These are phyloP conservation scores for Salticus scenicus DNA, from an alignment of 2,888 invertebrate species.

Conservation along the genomic window DNA sequence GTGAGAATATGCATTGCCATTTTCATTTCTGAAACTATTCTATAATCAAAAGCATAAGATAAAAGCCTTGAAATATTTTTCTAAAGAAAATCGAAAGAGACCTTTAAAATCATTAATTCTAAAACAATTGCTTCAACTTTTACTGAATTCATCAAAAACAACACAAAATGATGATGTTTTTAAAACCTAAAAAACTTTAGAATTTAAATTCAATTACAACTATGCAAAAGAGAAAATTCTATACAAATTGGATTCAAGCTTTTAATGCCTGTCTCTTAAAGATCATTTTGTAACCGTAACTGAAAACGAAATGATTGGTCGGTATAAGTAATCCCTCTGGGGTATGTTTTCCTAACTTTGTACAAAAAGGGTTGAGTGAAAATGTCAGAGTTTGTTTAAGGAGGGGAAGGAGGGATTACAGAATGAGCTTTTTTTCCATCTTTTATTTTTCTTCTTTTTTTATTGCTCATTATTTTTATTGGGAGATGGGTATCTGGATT, in stretches of 20 bases:
- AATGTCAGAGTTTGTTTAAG: slow-evolving; percentile 68
- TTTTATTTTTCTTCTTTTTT: slow-evolving; percentile 16
- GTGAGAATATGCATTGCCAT: too few species aligned
- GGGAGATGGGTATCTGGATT: slow-evolving; percentile 30
- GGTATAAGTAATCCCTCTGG: slow-evolving; percentile 17
- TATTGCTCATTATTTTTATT: slow-evolving; percentile 38
- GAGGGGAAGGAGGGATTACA: slow-evolving; percentile 6
- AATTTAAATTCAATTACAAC: slow-evolving; percentile 15
- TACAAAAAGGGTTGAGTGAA: slow-evolving; percentile 59
- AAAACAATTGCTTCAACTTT: background rate
- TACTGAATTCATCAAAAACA: background rate
- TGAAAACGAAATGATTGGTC: background rate
- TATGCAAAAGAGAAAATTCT: slow-evolving; percentile 14
- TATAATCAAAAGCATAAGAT: background rate
- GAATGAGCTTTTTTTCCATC: slow-evolving; percentile 1
- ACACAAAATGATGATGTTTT: background rate
- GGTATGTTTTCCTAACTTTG: slow-evolving; percentile 60
- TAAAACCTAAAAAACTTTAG: background rate
- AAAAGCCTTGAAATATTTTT: slow-evolving; percentile 10
- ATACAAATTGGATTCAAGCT: slow-evolving; percentile 43
- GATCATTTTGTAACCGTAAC: background rate
- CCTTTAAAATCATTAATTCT: slow-evolving; percentile 5
- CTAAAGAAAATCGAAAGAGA: slow-evolving; percentile 7
- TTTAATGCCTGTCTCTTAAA: background rate
- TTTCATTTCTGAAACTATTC: too few species aligned